phyloP scores from a whole-genome alignment of 2,888 invertebrate genomes.

The Eurytoma californica region DNA sequence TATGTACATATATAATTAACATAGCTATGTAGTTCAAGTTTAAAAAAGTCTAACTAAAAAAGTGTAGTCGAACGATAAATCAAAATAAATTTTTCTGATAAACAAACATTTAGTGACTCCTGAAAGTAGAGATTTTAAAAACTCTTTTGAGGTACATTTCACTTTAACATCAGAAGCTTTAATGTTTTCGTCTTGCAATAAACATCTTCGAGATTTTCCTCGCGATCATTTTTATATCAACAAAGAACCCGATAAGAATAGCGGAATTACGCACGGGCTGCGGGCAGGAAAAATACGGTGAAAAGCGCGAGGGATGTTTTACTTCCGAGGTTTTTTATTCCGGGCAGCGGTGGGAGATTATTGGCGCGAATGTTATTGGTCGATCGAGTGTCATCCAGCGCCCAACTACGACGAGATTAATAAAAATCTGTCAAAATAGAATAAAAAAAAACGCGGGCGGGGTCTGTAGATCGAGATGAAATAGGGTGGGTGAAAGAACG shows the following conservation, averaged over 20 bases:
- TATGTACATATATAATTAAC: no score
- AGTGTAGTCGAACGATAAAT: no score
- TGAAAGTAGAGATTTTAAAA: no score
- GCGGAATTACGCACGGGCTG: neutral
- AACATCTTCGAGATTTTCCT: no score
- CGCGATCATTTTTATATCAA: neutral
- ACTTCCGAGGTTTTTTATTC: neutral
- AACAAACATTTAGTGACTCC: no score
- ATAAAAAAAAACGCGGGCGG: neutral
- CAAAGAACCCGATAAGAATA: neutral
- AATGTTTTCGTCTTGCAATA: no score
- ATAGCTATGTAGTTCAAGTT: no score
- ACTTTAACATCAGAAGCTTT: no score
- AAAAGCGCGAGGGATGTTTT: conserved; percentile 4
- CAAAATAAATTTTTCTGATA: no score
- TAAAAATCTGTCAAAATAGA: conserved; percentile 24
- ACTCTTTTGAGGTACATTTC: no score
- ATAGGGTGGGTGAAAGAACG: neutral
- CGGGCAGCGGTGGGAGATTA: conserved; percentile 1
- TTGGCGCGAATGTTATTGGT: conserved; percentile 29
- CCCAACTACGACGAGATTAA: conserved; percentile 25
- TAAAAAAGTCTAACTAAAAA: no score
- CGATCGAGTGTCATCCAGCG: conserved; percentile 34
- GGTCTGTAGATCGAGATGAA: neutral
- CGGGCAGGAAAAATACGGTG: neutral